Conservation (phyloP, 2,113 vertebrate genomes). For the Athene cunicularia region DNA sequence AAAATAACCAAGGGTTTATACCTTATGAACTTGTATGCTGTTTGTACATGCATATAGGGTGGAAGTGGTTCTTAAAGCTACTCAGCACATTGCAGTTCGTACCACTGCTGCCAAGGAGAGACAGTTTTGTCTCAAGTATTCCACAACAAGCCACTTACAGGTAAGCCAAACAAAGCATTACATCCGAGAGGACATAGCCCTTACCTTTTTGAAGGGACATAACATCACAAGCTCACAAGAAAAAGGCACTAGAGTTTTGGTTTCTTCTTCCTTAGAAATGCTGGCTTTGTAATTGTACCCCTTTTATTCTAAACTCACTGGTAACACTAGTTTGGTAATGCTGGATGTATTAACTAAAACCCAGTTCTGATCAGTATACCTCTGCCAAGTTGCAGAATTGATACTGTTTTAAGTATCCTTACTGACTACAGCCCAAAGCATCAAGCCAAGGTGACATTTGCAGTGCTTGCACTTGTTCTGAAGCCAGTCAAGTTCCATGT, state of each 20-base stretch:
- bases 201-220: neutral
- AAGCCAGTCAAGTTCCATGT: neutral
- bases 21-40: neutral
- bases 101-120: neutral
- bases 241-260: conserved; percentile 73
- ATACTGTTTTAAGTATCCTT: neutral
- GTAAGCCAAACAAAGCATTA: neutral
- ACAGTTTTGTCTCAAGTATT: neutral
- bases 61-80: neutral
- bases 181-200: conserved; percentile 22
- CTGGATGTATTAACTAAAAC: neutral
- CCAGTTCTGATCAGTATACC: neutral
- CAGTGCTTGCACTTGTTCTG: neutral
- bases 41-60: neutral
- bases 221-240: conserved; percentile 39
- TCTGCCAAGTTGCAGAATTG: neutral
- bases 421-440: neutral
- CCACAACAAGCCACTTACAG: neutral
- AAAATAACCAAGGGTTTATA: neutral
- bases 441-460: neutral
- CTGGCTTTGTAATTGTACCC: conserved; percentile 43
- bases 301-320: neutral
- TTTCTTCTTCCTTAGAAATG: conserved; percentile 49
- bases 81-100: neutral
- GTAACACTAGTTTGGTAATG: conserved; percentile 13